Conservation (phyloP, 2,797 vertebrate species). For the Delichon dasypus region DNA sequence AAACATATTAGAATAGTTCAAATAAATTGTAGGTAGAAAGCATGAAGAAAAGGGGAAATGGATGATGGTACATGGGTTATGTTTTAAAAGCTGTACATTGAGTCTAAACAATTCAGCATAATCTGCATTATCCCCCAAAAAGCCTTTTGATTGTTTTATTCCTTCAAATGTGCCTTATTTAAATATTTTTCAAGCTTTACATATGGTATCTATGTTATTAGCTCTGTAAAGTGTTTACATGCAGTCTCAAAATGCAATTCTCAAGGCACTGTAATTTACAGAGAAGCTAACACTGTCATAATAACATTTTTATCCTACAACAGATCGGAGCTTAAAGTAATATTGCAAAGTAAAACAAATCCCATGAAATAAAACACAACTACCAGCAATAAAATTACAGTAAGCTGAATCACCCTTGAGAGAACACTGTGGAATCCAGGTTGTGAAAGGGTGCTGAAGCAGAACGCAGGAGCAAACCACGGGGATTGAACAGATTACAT, state of each 20-base stretch:
- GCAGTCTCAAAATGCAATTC: constrained; percentile 34
- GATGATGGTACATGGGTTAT: neutral
- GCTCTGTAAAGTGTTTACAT: constrained; percentile 64
- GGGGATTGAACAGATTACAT: neutral
- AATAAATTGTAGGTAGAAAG: constrained; percentile 18
- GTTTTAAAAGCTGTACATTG: constrained; percentile 58
- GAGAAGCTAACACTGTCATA: constrained; percentile 59
- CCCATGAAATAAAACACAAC: constrained; percentile 32
- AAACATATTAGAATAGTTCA: constrained; percentile 8
- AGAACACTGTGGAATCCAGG: neutral
- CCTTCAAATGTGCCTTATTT: constrained; percentile 60
- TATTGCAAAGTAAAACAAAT: constrained; percentile 49
- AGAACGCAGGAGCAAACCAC: fast-evolving
- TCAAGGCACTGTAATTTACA: constrained; percentile 50
- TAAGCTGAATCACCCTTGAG: neutral
- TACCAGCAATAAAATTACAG: neutral
- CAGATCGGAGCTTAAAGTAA: constrained; percentile 44
- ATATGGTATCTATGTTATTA: constrained; percentile 47
- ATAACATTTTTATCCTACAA: constrained; percentile 50
- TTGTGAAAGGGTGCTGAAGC: neutral
- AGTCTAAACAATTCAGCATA: constrained; percentile 63
- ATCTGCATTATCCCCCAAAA: constrained; percentile 65
- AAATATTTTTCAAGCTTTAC: constrained; percentile 57
- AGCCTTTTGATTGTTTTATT: constrained; percentile 70
- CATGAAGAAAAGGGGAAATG: constrained; percentile 13